Base-by-base conservation (phyloP, 2,797 vertebrate species). In the Knipowitschia caucasica region DNA sequence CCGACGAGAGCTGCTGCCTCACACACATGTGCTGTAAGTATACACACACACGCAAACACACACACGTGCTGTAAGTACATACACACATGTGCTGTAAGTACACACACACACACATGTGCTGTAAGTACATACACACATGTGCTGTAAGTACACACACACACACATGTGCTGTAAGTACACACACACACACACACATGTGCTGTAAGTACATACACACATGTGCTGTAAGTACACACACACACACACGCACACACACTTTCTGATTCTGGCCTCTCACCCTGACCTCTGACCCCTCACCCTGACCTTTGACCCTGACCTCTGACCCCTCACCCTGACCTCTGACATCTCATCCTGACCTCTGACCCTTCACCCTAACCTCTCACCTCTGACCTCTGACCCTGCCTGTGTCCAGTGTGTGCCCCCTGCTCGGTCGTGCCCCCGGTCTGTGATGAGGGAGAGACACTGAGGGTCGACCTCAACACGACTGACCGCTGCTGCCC, bases 21-120 rank as follows among this genome's bases (percentile, higher is more conserved):
- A 90, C 92, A n/a, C 90, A 94, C 67, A 92, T 96, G 69, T 99
- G 96, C 69, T 91, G 96, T 99, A 78, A 81, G 77, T 86, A 34
- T 9, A 34, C 2, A 8, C 15, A 4, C 17, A 40, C 10, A 5
- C 18, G 8, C 6, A 7, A 1, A 6, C 8, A 17, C 35, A 17
- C 90, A 94, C 66, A 93, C 95, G 70, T 99, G 96, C 69, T 91
- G 95, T 99, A 78, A 36, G 15, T 35, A 6, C 12, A 14, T 15
- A 3, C 92, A 17, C 90, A 94, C 66, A 93, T 95, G 70, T 99
- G 96, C 69, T 91, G 95, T 99, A 78, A 81, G 77, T 85, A 31
- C 10, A 34, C 2, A 6, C 4, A 2, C 7, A 36, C 15, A 17
- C 35, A 17, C 6, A 7, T 7, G 6, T 33, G 31, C 31, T 12